Conservation (phyloP, 2,113 vertebrate species). For the Myiozetetes cayanensis region DNA sequence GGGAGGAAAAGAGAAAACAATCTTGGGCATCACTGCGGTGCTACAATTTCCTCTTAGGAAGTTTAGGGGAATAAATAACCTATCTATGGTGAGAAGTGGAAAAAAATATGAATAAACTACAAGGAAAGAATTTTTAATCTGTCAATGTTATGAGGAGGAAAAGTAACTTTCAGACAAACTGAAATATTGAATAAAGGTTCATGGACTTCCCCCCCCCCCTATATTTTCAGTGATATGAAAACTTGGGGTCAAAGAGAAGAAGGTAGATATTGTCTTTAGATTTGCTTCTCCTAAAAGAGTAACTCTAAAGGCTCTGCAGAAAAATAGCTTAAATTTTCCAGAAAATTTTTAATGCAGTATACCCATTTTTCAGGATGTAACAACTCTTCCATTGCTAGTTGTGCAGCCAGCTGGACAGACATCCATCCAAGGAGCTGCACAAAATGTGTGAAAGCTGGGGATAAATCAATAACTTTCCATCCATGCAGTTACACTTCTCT, state of each 20-base stretch:
- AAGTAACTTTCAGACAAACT: background rate
- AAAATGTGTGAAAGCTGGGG: conserved; percentile 34
- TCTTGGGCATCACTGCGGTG: background rate
- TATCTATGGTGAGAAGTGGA: background rate
- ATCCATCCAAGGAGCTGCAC: background rate
- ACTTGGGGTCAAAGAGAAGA: background rate
- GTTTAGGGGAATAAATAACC: background rate
- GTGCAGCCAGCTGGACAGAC: conserved; percentile 50
- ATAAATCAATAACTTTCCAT: conserved; percentile 65
- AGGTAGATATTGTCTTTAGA: background rate
- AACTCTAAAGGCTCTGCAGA: background rate
- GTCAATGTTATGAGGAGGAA: background rate
- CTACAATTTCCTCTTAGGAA: background rate
- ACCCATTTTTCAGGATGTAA: background rate
- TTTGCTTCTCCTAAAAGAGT: background rate
- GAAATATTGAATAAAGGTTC: background rate
- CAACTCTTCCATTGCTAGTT: background rate
- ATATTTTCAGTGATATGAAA: background rate
- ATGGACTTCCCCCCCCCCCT: background rate
- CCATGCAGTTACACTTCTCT: conserved; percentile 62
- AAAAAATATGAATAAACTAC: background rate
- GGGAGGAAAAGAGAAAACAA: accelerated
- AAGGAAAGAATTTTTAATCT: background rate
- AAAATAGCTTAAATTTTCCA: background rate
- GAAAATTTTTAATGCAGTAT: background rate